Percentiles rank a stretch among this genome's conserved stretches.
These are phyloP conservation scores for Furcifer pardalis DNA, from an alignment of 2,797 vertebrate species.

Conservation along the genomic window DNA sequence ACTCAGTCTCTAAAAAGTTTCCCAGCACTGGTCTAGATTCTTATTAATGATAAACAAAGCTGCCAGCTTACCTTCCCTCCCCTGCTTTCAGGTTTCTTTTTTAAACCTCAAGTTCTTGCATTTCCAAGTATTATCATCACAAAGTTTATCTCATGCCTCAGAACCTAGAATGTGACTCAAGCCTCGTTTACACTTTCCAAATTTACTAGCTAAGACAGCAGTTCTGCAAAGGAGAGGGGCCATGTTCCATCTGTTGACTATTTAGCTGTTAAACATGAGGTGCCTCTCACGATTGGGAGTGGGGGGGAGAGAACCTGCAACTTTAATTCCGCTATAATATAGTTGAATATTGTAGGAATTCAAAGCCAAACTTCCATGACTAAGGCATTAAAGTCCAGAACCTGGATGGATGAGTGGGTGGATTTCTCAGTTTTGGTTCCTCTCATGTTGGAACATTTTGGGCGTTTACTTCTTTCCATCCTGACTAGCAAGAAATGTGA, in stretches of 20 bases:
- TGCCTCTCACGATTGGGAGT: too few relatives aligned
- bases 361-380: background rate
- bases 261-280: background rate
- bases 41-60: background rate
- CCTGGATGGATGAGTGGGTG: too few relatives aligned
- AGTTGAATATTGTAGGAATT: background rate
- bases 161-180: background rate
- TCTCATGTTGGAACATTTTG: background rate
- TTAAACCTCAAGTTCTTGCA: background rate
- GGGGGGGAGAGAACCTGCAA: too few relatives aligned
- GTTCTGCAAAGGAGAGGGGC: background rate
- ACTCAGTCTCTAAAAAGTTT: too few relatives aligned
- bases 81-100: background rate
- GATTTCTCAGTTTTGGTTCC: background rate
- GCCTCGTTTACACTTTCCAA: background rate
- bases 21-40: too few relatives aligned
- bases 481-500: too few relatives aligned
- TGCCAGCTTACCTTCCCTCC: background rate
- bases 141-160: background rate
- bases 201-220: background rate
- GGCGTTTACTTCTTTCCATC: too few relatives aligned
- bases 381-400: background rate
- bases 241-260: background rate
- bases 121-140: background rate
- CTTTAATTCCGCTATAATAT: background rate